Base-by-base conservation (phyloP, 1,140 invertebrate species). In the Drosophila bipectinata region DNA sequence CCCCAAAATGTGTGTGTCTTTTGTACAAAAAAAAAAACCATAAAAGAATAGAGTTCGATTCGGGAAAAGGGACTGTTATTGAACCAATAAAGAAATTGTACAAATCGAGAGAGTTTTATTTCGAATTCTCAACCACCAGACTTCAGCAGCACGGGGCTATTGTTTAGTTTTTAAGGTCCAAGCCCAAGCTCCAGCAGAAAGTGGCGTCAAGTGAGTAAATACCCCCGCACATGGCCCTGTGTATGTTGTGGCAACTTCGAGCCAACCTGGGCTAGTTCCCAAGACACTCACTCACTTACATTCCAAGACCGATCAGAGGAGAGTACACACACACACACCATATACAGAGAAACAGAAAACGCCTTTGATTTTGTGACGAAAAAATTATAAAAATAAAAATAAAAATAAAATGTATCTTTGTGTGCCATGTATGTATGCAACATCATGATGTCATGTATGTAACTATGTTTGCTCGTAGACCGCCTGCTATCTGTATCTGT, bases 371-470 rank as follows among this genome's bases (percentile, higher is more conserved):
- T 47, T 55, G 34, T 55, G 48, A 53, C 41, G 34, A 62, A 39
- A 10, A 10, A 47, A 41, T 4, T 3, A 10, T 1, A 37, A 37
- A 37, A 10, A 3, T 15, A 14, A n/a, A 4, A 28, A 6, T 4
- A 15, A n/a, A 45, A 45, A 15, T 7, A 30, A 14, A 14, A 52
- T 30, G 26, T 34, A 30, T 55, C 28, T 56, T 37, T 69, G 66
- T 69, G 66, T 69, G 66, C 51, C 66, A 69, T 69, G 66, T 69
- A 69, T 68, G 66, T 69, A 69, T 68, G 66, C 69, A 69, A 69
- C 41, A 69, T 69, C 66, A 69, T 69, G 66, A 69, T 69, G 66
- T 69, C 66, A 69, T 69, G 51, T 69, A 69, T 69, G 66, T 68
- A 68, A 56, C 34, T 39, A 32, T 47, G 44, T 58, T 58, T 48